phyloP scores from a whole-genome alignment of 2,888 invertebrate genomes.

The Drosophila merina region DNA sequence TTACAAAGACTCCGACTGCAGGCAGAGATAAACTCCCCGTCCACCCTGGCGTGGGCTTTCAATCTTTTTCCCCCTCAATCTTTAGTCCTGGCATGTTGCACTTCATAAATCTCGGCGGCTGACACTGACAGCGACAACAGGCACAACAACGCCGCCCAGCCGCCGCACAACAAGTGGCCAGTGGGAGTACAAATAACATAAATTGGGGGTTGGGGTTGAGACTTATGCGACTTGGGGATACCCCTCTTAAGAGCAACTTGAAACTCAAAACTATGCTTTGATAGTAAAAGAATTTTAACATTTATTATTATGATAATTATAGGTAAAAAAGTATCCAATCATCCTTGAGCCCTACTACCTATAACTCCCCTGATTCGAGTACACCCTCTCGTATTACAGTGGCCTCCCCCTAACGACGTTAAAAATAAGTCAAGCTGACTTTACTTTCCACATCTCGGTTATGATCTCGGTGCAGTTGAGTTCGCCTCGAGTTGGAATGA shows the following conservation, averaged over 20 bases:
- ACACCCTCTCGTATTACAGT: neutral
- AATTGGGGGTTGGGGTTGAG: neutral
- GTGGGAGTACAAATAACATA: conserved; percentile 2
- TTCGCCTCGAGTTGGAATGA: conserved; percentile 45
- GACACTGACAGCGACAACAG: conserved; percentile 64
- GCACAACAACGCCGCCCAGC: conserved; percentile 31
- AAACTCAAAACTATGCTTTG: too few relatives aligned
- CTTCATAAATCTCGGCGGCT: conserved; percentile 76
- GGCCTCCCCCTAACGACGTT: conserved; percentile 64
- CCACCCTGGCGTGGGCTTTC: conserved; percentile 5
- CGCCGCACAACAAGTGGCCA: conserved; percentile 69
- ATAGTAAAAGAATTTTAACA: too few relatives aligned
- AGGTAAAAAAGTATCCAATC: too few relatives aligned
- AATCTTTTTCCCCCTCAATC: conserved; percentile 37
- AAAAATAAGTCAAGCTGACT: conserved; percentile 70
- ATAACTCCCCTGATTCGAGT: neutral
- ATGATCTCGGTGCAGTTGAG: conserved; percentile 6
- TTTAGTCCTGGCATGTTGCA: conserved; percentile 58
- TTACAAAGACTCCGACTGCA: conserved; percentile 16
- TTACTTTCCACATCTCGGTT: conserved; percentile 33
- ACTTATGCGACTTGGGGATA: neutral
- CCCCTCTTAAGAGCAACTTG: neutral
- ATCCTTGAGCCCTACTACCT: too few relatives aligned
- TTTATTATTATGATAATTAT: too few relatives aligned
- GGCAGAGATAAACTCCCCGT: conserved; percentile 30